These are phyloP conservation scores for Microchrysa polita DNA, from an alignment of 2,888 invertebrate genomes.

Conservation along the genomic window DNA sequence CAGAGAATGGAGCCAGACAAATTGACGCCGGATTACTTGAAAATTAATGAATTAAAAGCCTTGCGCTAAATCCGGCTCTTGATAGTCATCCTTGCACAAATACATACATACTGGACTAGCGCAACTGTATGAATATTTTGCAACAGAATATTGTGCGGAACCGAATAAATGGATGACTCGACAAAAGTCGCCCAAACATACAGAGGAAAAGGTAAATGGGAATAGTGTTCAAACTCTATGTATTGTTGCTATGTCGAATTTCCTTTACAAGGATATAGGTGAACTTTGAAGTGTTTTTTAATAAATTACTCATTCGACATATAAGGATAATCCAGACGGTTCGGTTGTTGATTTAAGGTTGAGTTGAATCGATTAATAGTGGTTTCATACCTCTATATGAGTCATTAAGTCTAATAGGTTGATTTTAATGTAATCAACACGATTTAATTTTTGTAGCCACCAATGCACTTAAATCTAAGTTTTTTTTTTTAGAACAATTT, in stretches of 20 bases:
- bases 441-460: too few species aligned
- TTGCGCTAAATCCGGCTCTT: not conserved
- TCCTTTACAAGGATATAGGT: too few species aligned
- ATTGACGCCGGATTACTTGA: constrained; percentile 43
- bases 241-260: too few species aligned
- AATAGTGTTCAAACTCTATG: too few species aligned
- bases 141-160: not conserved
- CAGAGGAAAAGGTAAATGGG: not conserved
- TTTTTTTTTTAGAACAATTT: too few species aligned
- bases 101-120: too few species aligned
- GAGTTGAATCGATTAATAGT: not conserved
- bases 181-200: not conserved
- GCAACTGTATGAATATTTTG: too few species aligned
- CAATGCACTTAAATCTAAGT: too few species aligned
- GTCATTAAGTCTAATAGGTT: too few species aligned
- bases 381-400: too few species aligned
- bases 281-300: too few species aligned
- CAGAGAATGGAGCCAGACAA: constrained; percentile 36
- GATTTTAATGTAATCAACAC: too few species aligned
- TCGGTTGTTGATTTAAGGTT: not conserved
- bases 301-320: not conserved
- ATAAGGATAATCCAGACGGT: not conserved
- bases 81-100: not conserved
- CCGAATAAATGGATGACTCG: not conserved
- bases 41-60: constrained; percentile 43